Percentiles rank a stretch among this genome's conserved stretches.
phyloP scores from a whole-genome alignment of 2,113 vertebrate genomes.

The Heptranchias perlo region DNA sequence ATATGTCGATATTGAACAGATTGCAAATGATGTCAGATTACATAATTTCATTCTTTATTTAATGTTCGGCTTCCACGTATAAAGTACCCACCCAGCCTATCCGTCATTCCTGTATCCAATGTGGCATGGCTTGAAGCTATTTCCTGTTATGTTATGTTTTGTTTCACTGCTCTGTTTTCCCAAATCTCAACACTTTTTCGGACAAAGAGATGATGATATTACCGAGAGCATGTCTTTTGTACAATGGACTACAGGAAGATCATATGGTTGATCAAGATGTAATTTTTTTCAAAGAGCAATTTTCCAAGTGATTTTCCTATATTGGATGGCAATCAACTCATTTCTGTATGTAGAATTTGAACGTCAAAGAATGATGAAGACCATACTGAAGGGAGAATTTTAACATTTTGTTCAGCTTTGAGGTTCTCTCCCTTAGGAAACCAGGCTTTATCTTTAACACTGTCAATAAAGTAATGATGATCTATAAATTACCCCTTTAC shows the following conservation, averaged over 20 bases:
- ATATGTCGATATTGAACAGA: background rate
- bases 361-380: background rate
- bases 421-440: background rate
- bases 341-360: constrained; percentile 19
- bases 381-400: background rate
- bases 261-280: constrained; percentile 34
- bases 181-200: constrained; percentile 41
- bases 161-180: constrained; percentile 40
- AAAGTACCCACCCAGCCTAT: background rate
- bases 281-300: background rate
- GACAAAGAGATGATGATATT: constrained; percentile 44
- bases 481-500: background rate
- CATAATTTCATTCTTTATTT: background rate
- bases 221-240: constrained; percentile 45
- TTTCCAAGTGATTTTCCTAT: constrained; percentile 33
- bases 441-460: background rate
- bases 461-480: background rate
- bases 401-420: background rate
- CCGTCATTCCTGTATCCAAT: background rate
- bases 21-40: background rate
- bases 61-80: background rate
- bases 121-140: background rate
- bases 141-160: constrained; percentile 43
- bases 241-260: constrained; percentile 44
- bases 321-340: constrained; percentile 40